phyloP scores from a whole-genome alignment of 1,140 invertebrate genomes.

The Caenorhabditis latens region DNA sequence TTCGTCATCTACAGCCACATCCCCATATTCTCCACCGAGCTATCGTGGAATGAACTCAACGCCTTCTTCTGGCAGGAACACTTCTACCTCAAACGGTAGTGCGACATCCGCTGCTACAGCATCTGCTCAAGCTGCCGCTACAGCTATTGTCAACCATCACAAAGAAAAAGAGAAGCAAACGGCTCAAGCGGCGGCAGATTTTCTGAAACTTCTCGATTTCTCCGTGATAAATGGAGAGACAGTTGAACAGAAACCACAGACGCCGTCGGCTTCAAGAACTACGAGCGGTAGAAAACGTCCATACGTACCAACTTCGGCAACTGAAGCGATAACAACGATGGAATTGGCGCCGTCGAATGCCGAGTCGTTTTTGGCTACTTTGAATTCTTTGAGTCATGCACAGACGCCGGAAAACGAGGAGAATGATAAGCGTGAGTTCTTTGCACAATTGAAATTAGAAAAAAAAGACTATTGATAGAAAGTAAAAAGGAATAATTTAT shows the following conservation, averaged over 20 bases:
- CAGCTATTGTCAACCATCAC: slow-evolving; percentile 30
- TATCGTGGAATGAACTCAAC: slow-evolving; percentile 4
- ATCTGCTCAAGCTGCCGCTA: slow-evolving; percentile 32
- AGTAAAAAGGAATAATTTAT: neutral
- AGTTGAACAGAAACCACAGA: slow-evolving; percentile 21
- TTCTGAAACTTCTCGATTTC: slow-evolving; percentile 13
- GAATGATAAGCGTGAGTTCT: slow-evolving; percentile 21
- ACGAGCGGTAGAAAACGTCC: slow-evolving; percentile 29
- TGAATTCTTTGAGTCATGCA: slow-evolving; percentile 22
- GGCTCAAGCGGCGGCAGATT: slow-evolving; percentile 17
- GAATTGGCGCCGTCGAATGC: slow-evolving; percentile 7
- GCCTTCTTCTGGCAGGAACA: slow-evolving; percentile 31
- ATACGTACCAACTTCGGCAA: slow-evolving; percentile 14
- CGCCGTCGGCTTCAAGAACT: slow-evolving; percentile 17
- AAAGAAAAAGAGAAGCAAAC: slow-evolving; percentile 42
- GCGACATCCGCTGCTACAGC: neutral
- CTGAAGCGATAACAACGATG: slow-evolving; percentile 38
- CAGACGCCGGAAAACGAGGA: slow-evolving; percentile 54
- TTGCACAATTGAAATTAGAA: neutral
- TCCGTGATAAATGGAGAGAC: neutral
- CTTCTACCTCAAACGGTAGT: slow-evolving; percentile 20
- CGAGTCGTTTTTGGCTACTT: slow-evolving; percentile 13
- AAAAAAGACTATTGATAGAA: neutral
- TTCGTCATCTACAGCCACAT: neutral
- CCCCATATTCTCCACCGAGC: slow-evolving; percentile 28